phyloP scores from a whole-genome alignment of 2,113 vertebrate genomes.

The Vidua macroura region DNA sequence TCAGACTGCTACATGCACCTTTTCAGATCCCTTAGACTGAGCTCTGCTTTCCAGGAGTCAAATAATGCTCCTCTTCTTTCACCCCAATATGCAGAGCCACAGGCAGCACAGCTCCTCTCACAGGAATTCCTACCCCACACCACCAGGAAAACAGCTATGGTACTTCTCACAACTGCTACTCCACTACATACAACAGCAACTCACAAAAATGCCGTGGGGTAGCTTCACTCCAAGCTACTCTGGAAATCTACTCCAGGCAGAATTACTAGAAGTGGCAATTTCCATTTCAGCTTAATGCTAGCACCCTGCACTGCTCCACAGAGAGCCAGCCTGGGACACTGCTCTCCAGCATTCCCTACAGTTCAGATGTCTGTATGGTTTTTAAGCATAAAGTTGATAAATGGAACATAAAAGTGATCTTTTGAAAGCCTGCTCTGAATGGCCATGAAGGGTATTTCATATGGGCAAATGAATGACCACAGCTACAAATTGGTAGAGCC shows the following conservation, averaged over 20 bases:
- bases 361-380: background rate
- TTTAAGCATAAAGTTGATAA: background rate
- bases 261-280: background rate
- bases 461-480: background rate
- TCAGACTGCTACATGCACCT: background rate
- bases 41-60: background rate
- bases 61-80: background rate
- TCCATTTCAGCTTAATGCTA: background rate
- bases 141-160: background rate
- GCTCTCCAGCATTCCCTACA: background rate
- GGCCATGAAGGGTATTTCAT: background rate
- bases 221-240: background rate
- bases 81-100: accelerated
- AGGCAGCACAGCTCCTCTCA: background rate
- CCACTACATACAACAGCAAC: background rate
- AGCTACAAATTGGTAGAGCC: background rate
- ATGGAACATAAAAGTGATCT: background rate
- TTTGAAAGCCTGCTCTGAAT: background rate
- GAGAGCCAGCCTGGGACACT: background rate
- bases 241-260: background rate
- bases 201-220: background rate
- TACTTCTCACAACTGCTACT: background rate
- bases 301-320: background rate
- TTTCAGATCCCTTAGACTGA: background rate
- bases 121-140: background rate